Conservation (phyloP, 2,797 vertebrate species). For the Enoplosus armatus region DNA sequence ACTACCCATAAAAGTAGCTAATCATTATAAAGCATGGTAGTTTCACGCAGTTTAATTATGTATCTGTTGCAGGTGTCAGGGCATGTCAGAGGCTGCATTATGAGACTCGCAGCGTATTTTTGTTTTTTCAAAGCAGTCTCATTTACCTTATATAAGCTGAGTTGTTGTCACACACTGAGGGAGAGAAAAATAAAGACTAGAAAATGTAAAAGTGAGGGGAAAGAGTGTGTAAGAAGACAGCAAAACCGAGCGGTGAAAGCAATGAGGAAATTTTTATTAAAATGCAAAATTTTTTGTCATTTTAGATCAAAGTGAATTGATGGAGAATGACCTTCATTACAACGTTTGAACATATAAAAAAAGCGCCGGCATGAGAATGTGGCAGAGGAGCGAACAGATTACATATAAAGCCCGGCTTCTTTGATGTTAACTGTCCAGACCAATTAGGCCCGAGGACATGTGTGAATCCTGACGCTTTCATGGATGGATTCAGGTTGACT, state of each 20-base stretch:
- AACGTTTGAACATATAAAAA: constrained; percentile 77
- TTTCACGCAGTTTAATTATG: constrained; percentile 65
- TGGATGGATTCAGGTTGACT: constrained; percentile 75
- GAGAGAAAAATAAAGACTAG: constrained; percentile 23
- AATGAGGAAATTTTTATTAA: constrained; percentile 68
- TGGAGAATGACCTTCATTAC: constrained; percentile 84
- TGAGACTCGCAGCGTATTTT: constrained; percentile 32
- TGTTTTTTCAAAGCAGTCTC: constrained; percentile 26
- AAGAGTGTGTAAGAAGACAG: constrained; percentile 26
- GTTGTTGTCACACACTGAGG: constrained; percentile 40
- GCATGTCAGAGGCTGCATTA: constrained; percentile 65
- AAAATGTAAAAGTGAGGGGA: constrained; percentile 39
- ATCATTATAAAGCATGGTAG: constrained; percentile 61
- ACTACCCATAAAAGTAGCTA: constrained; percentile 62
- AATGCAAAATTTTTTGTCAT: constrained; percentile 78
- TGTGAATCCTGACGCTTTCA: constrained; percentile 74
- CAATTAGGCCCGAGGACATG: constrained; percentile 81
- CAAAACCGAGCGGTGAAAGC: constrained; percentile 41
- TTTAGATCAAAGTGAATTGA: constrained; percentile 82
- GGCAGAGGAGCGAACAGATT: constrained; percentile 78
- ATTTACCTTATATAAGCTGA: constrained; percentile 52
- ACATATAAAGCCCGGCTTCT: constrained; percentile 80
- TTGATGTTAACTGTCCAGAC: constrained; percentile 86
- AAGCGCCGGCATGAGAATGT: constrained; percentile 67
- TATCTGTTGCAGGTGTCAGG: constrained; percentile 61